Conservation (phyloP, 2,888 invertebrate species). For the Automeris io region DNA sequence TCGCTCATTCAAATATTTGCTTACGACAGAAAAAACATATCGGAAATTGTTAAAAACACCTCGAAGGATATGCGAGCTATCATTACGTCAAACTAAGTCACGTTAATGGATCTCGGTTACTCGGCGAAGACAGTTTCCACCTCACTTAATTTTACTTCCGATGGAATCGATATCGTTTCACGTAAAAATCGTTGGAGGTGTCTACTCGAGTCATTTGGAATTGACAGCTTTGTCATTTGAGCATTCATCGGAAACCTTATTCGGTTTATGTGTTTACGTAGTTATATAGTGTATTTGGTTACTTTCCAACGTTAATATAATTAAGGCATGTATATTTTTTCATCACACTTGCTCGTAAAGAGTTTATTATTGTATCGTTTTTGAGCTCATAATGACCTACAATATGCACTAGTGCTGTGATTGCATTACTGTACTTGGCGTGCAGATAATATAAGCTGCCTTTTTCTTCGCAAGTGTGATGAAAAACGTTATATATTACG, state of each 20-base stretch:
- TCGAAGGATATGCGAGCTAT: slow-evolving; percentile 28
- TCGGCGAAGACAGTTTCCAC: slow-evolving; percentile 67
- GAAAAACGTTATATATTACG: too few species aligned
- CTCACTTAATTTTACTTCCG: slow-evolving; percentile 68
- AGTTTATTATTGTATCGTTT: not conserved
- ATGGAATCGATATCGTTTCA: slow-evolving; percentile 67
- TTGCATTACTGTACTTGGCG: too few species aligned
- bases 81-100: slow-evolving; percentile 53
- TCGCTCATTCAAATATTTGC: not conserved
- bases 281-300: not conserved
- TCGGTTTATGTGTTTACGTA: slow-evolving; percentile 6
- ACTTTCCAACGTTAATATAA: not conserved
- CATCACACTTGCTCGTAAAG: too few species aligned
- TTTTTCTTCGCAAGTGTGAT: too few species aligned
- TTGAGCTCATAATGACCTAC: too few species aligned
- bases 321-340: not conserved
- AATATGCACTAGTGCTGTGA: too few species aligned
- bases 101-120: slow-evolving; percentile 58
- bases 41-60: slow-evolving; percentile 16
- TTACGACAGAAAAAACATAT: not conserved
- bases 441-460: too few species aligned
- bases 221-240: slow-evolving; percentile 19
- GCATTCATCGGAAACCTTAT: slow-evolving; percentile 23
- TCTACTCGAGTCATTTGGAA: slow-evolving; percentile 14
- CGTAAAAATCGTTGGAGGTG: slow-evolving; percentile 53